Base-by-base conservation (phyloP, 1,140 invertebrate genomes). In the Metopolophium dirhodum region DNA sequence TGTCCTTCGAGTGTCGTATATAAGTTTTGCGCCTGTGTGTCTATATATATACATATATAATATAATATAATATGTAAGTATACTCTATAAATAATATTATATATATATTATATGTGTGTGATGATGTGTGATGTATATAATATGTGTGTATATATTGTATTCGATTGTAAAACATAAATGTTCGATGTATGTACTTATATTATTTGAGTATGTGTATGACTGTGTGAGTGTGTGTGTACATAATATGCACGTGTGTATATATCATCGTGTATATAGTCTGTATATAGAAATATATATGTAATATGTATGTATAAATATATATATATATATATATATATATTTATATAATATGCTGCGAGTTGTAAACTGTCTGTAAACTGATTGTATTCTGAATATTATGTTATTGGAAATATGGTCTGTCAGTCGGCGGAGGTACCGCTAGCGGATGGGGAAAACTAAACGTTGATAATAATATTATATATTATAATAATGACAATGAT, bases 311-410 rank as follows among this genome's bases (percentile, higher is more conserved):
- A n/a, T n/a, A n/a, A n/a, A n/a, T n/a, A n/a, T n/a, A n/a, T n/a
- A 35, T 86, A 68, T 68, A 68, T 68, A 37, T 68, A 68, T 68
- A 68, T n/a, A 68, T 68, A 7, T 61, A 61, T 68, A n/a, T 89
- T 37, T n/a, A 22, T 45, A n/a, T 26, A 41, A 57, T 89, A 54
- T 51, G 18, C 22, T 88, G 86, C 1, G 83, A 45, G 45, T 45
- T 41, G 85, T 49, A 41, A 88, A 49, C 54, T 90, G 89, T 90
- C 89, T 90, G 89, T 90, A 90, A 90, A 90, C 89, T 90, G 89
- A 90, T 90, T 90, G 23, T 77, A 35, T 77, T 77, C n/a, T 77
- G 61, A 77, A 77, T 77, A 77, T 77, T 77, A 18, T 35, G 8
- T 88, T 51, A 51, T 88, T 51, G 37, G 11, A 86, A 51, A 35